Evolutionary conservation across 2,797 vertebrate genomes (phyloP).

Genomic region (Todus mexicanus): DNA sequence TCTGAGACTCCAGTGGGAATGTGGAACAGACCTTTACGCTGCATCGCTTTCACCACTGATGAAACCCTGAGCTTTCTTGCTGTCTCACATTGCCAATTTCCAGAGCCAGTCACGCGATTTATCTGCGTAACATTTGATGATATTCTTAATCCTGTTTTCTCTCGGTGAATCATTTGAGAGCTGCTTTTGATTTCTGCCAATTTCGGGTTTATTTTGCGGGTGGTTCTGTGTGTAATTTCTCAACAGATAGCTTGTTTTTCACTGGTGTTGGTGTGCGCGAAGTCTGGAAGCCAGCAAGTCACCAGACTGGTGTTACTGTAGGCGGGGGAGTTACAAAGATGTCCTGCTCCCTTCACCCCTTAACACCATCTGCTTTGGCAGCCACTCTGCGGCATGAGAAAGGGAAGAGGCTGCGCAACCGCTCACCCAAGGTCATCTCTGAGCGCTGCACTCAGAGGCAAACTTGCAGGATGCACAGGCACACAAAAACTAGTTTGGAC

Average conservation of each 20-base stretch:
- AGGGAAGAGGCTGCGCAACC: neutral
- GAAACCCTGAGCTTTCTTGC: neutral
- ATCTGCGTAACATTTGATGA: neutral
- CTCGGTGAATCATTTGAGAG: neutral
- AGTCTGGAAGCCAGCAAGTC: neutral
- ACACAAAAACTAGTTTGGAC: neutral
- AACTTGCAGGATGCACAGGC: neutral
- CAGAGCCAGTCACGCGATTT: neutral
- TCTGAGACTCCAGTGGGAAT: neutral
- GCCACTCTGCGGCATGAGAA: accelerated
- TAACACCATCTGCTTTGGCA: neutral
- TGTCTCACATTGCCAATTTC: neutral
- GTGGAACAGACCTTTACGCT: neutral
- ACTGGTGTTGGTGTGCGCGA: accelerated
- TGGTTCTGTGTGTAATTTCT: neutral
- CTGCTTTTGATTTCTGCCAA: neutral
- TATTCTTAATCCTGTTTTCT: neutral
- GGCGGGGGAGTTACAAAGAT: neutral
- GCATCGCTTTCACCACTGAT: neutral
- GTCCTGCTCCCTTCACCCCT: neutral
- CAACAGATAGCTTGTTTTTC: neutral
- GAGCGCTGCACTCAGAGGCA: neutral
- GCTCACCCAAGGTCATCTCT: neutral
- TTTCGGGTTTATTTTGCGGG: neutral
- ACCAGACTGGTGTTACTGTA: neutral